Conservation (phyloP, 1,140 invertebrate genomes). For the Pachyrhynchus sulphureomaculatus region DNA sequence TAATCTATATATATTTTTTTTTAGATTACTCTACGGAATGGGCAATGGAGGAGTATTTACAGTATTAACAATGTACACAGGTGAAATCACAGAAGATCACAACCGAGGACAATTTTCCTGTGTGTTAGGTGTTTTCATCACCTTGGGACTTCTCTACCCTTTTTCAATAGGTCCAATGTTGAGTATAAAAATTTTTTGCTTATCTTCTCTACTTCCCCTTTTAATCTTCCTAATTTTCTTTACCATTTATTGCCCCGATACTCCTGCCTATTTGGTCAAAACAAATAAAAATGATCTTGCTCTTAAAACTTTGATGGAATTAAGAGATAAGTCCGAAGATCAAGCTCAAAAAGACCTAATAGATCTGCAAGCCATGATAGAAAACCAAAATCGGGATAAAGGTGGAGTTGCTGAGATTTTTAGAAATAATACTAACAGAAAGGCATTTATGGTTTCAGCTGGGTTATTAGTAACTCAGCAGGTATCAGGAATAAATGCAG, state of each 20-base stretch:
- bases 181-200: slow-evolving; percentile 56
- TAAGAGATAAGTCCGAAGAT: slow-evolving; percentile 59
- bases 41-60: slow-evolving; percentile 53
- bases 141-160: slow-evolving; percentile 40
- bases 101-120: slow-evolving; percentile 36
- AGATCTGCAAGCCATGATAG: slow-evolving; percentile 3
- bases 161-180: slow-evolving; percentile 63
- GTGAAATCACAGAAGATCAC: slow-evolving; percentile 52
- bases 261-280: slow-evolving; percentile 70
- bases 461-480: slow-evolving; percentile 85
- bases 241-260: slow-evolving; percentile 63
- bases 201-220: slow-evolving; percentile 53
- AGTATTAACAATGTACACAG: slow-evolving; percentile 55
- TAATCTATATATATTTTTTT: slow-evolving; percentile 45
- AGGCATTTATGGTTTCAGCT: slow-evolving; percentile 71
- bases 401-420: slow-evolving; percentile 12
- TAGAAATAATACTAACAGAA: slow-evolving; percentile 55
- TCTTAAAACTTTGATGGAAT: slow-evolving; percentile 58
- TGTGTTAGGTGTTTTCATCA: slow-evolving; percentile 36
- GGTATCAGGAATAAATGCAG: slow-evolving; percentile 80
- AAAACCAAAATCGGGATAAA: slow-evolving; percentile 40
- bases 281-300: slow-evolving; percentile 61
- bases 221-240: slow-evolving; percentile 58
- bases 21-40: slow-evolving; percentile 52
- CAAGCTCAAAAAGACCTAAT: slow-evolving; percentile 16